Evolutionary conservation across 2,888 invertebrate species (phyloP).

Genomic region (Papilio demoleus): DNA sequence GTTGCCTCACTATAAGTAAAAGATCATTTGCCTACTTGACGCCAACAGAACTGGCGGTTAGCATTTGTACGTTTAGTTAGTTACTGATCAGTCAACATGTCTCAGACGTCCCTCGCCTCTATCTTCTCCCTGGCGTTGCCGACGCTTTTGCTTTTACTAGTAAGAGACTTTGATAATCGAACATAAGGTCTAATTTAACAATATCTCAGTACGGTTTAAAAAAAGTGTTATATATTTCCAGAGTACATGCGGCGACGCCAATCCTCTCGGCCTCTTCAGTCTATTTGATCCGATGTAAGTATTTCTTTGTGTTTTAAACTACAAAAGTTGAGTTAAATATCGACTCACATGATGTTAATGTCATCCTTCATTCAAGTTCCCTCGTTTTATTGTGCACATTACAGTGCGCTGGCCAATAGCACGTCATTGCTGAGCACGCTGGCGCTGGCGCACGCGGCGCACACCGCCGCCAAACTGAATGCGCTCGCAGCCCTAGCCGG

Average conservation of each 20-base stretch:
- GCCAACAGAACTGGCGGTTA: background rate
- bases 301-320: background rate
- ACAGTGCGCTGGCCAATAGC: constrained; percentile 25
- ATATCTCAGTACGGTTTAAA: background rate
- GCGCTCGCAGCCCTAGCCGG: constrained; percentile 35
- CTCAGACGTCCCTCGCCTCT: background rate
- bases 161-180: background rate
- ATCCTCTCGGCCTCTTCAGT: constrained; percentile 11
- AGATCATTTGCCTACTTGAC: background rate
- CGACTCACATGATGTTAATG: too few relatives aligned
- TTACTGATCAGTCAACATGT: constrained; percentile 1
- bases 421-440: constrained; percentile 42
- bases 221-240: background rate
- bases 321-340: too few relatives aligned
- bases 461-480: constrained; percentile 43
- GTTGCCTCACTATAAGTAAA: background rate
- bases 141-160: background rate
- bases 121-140: background rate
- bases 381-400: too few relatives aligned
- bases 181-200: too few relatives aligned
- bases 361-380: too few relatives aligned
- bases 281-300: constrained; percentile 9
- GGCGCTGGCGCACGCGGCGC: constrained; percentile 44
- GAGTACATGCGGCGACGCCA: background rate
- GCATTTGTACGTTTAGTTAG: background rate